A percentile compares a stretch with the other conserved stretches of the same genome.
Evolutionary conservation across 2,888 invertebrate genomes (phyloP).

Genomic region (Cerastis rubricosa): DNA sequence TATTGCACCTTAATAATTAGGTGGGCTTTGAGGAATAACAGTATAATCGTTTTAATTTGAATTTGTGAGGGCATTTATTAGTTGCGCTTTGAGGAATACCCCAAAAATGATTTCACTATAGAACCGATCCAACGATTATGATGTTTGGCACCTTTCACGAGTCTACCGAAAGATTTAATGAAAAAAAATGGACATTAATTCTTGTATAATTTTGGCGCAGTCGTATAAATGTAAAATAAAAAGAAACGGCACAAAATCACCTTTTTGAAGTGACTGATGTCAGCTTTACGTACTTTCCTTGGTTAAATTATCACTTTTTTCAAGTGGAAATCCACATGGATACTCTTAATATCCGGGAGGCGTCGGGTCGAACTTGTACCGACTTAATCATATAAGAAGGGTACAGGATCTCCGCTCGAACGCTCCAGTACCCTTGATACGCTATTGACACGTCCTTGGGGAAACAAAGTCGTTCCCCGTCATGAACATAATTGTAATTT

Average conservation of each 20-base stretch:
- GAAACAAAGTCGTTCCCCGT: slow-evolving; percentile 19
- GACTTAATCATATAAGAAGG: slow-evolving; percentile 40
- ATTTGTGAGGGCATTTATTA: too few species aligned
- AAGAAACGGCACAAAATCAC: background rate
- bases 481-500: slow-evolving; percentile 43
- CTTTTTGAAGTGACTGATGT: background rate
- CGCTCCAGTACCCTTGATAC: slow-evolving; percentile 34
- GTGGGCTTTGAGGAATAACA: too few species aligned
- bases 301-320: slow-evolving; percentile 18
- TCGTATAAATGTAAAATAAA: background rate
- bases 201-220: background rate
- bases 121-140: background rate
- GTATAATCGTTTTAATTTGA: too few species aligned
- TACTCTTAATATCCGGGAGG: slow-evolving; percentile 16
- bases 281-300: background rate
- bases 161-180: background rate
- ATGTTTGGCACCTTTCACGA: background rate
- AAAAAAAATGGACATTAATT: background rate
- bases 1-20: too few species aligned
- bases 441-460: slow-evolving; percentile 44
- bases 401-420: slow-evolving; percentile 29
- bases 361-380: slow-evolving; percentile 14
- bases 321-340: slow-evolving; percentile 20
- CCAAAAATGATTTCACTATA: background rate
- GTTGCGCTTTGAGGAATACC: too few species aligned